Evolutionary conservation across 1,140 invertebrate genomes (phyloP), one percentile per base, ranked within the genome.

Genomic region (Ylistrum balloti): DNA sequence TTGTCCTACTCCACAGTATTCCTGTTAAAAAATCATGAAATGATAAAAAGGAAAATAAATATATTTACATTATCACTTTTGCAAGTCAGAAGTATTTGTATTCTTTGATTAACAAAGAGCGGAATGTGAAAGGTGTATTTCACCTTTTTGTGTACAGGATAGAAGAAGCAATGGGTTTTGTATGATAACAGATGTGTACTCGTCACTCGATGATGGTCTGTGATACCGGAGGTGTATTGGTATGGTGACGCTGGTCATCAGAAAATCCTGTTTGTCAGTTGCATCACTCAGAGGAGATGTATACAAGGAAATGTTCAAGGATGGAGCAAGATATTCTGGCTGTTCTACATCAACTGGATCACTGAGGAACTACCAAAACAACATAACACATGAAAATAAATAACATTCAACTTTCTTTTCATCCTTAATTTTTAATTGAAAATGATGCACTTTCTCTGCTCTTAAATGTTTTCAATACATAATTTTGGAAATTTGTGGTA

Each of bases 191-290:
- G 9, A 2, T 11, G 41, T 85, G 56, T 94, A 56, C 22, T 35
- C 88, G 5, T 48, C 34, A 33, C 88, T 74, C 20, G 45, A 33
- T 3, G 87, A 85, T 34, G 94, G 93, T 89, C 34, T 88, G 34
- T 94, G 94, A 85, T 94, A 95, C 0, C 94, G 88, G 17, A 93
- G 85, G 92, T 95, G 94, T 87, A 94, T 88, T 32, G 93, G 94
- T 11, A 95, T 34, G 32, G 90, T 91, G 0, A 95, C 89, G 35
- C 89, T 90, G 20, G 91, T 88, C 0, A 85, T n/a, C n/a, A 88
- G 32, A 20, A n/a, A n/a, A n/a, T n/a, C n/a, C n/a, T n/a, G n/a
- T n/a, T 86, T 34, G 15, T 86, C 88, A 22, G 48, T 33, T 10
- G 45, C 33, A 28, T 38, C 33, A 33, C 85, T 32, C 20, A 33